A percentile compares a stretch with the other conserved stretches of the same genome.
Evolutionary conservation across 1,140 invertebrate species (phyloP).

Genomic region (Heliothis subflexa): DNA sequence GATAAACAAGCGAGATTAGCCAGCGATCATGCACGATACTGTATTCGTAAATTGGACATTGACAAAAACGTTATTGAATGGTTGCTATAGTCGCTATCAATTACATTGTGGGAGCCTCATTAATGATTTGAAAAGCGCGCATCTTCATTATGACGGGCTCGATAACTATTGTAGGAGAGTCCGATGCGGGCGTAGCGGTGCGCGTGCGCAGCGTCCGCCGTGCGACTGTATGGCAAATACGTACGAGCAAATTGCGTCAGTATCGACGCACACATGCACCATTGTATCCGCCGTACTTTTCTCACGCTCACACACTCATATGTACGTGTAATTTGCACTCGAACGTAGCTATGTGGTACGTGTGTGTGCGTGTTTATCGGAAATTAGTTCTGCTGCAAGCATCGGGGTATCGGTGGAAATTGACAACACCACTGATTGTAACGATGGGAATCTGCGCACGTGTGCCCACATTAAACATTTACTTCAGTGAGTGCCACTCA

Average conservation of each 20-base stretch:
- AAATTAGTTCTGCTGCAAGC: constrained; percentile 75
- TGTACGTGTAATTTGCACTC: constrained; percentile 71
- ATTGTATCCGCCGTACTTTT: constrained; percentile 78
- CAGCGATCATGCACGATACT: constrained; percentile 61
- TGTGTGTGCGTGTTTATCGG: constrained; percentile 75
- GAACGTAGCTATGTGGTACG: constrained; percentile 59
- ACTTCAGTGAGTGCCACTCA: constrained; percentile 61
- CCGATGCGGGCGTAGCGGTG: constrained; percentile 73
- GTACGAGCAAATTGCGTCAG: constrained; percentile 57
- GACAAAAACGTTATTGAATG: constrained; percentile 66
- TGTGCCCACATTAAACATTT: constrained; percentile 72
- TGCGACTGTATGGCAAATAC: constrained; percentile 56
- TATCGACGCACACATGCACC: constrained; percentile 59
- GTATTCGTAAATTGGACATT: constrained; percentile 68
- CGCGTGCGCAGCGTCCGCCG: constrained; percentile 54
- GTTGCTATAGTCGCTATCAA: constrained; percentile 61
- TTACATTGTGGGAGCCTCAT: constrained; percentile 76
- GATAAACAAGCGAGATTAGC: constrained; percentile 67
- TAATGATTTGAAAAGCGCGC: constrained; percentile 80
- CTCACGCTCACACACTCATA: constrained; percentile 78
- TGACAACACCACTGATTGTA: constrained; percentile 73
- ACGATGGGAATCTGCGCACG: constrained; percentile 71
- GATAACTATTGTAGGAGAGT: constrained; percentile 73
- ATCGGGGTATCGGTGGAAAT: constrained; percentile 71
- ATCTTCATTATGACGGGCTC: constrained; percentile 77